phyloP scores from a whole-genome alignment of 1,140 invertebrate genomes.

The Bombus turneri region DNA sequence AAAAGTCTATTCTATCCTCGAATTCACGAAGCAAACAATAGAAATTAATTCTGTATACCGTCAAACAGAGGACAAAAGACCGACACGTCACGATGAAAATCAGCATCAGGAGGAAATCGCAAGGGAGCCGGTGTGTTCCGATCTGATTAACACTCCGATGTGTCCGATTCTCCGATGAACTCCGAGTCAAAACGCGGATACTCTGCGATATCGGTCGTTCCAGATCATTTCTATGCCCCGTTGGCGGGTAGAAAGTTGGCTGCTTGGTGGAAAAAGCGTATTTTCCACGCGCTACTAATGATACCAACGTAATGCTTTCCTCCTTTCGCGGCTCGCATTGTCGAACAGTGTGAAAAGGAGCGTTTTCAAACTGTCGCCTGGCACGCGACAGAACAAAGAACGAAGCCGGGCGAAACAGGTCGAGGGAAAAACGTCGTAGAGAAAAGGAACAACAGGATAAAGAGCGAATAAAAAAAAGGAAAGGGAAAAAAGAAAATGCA shows the following conservation, averaged over 20 bases:
- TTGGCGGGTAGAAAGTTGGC: constrained; percentile 13
- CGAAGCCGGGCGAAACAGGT: background rate
- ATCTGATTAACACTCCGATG: constrained; percentile 56
- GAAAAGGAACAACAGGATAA: background rate
- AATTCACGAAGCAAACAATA: too few species aligned
- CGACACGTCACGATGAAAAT: background rate
- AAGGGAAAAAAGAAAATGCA: background rate
- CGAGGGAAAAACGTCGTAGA: background rate
- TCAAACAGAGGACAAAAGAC: background rate
- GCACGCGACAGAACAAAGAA: constrained; percentile 4
- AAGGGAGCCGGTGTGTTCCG: constrained; percentile 23
- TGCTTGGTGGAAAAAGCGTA: background rate
- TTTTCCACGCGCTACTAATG: constrained; percentile 45
- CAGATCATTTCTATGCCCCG: constrained; percentile 46
- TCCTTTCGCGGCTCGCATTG: background rate
- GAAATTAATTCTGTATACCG: background rate
- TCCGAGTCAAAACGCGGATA: constrained; percentile 22
- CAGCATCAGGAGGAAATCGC: constrained; percentile 16
- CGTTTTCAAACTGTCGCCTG: constrained; percentile 17
- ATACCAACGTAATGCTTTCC: background rate
- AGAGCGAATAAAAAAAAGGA: background rate
- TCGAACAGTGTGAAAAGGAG: constrained; percentile 1
- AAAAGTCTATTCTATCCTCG: background rate
- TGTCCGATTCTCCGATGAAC: background rate
- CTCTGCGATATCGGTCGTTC: constrained; percentile 40